phyloP scores from a whole-genome alignment of 1,140 invertebrate species.

The Cydia amplana region DNA sequence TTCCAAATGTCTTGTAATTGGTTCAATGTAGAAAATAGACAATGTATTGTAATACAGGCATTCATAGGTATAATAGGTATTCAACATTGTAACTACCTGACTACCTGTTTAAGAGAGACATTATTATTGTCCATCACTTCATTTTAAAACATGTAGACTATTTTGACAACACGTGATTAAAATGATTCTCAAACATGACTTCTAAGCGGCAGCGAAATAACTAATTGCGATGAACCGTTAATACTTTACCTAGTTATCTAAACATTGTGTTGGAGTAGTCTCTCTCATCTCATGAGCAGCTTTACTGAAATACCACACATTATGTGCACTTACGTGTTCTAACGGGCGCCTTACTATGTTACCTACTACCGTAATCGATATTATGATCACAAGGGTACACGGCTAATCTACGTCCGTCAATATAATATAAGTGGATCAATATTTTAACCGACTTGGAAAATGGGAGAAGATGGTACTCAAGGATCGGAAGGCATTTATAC shows the following conservation, averaged over 20 bases:
- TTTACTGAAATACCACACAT: slow-evolving; percentile 30
- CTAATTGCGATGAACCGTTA: slow-evolving; percentile 5
- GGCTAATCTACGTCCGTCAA: background rate
- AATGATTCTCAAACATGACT: too few species aligned
- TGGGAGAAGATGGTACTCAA: background rate
- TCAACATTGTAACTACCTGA: too few species aligned
- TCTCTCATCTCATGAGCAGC: background rate
- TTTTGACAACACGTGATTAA: too few species aligned
- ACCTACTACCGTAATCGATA: slow-evolving; percentile 12
- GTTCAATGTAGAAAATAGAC: too few species aligned
- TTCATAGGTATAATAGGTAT: too few species aligned
- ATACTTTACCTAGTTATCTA: background rate
- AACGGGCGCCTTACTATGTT: slow-evolving; percentile 7
- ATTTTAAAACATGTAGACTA: too few species aligned
- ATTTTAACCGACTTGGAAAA: background rate
- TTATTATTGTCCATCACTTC: too few species aligned
- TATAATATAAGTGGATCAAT: background rate
- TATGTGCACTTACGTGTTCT: slow-evolving; percentile 26
- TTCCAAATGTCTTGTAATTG: too few species aligned
- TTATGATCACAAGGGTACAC: slow-evolving; percentile 21
- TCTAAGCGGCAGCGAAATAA: background rate
- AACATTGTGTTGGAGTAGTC: background rate
- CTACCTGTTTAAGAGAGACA: too few species aligned
- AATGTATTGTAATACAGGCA: too few species aligned
- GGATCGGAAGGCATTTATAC: too few species aligned